Conservation (phyloP, 2,888 invertebrate species). For the Hyles lineata region DNA sequence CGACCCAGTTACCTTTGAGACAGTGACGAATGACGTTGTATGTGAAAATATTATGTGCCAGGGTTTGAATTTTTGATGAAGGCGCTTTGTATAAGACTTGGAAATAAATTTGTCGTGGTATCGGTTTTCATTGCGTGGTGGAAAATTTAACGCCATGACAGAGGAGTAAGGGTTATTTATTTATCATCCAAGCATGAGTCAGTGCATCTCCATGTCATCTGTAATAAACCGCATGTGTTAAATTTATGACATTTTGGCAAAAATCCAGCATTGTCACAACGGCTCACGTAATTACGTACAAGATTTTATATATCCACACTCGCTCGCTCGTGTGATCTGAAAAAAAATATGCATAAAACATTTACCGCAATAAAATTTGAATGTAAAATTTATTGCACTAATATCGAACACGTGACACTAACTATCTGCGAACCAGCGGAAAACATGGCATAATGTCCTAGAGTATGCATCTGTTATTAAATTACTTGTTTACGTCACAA, state of each 20-base stretch:
- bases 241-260: slow-evolving; percentile 52
- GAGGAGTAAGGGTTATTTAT: not conserved
- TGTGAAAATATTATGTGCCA: not conserved
- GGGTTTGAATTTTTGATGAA: not conserved
- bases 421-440: not conserved
- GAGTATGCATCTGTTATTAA: not conserved
- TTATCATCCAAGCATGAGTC: slow-evolving; percentile 7
- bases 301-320: slow-evolving; percentile 42
- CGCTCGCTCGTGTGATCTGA: slow-evolving; percentile 30
- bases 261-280: slow-evolving; percentile 47
- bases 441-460: slow-evolving; percentile 5
- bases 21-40: not conserved
- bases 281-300: slow-evolving; percentile 26
- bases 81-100: not conserved
- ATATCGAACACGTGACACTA: slow-evolving; percentile 16
- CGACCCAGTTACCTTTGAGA: slow-evolving; percentile 15
- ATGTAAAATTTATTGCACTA: slow-evolving; percentile 15
- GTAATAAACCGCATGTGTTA: slow-evolving; percentile 38
- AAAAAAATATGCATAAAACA: slow-evolving; percentile 34
- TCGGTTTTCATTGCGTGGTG: too few species aligned
- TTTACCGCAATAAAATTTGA: slow-evolving; percentile 15
- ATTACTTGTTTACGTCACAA: not conserved
- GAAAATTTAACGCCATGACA: not conserved
- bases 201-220: slow-evolving; percentile 24
- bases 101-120: too few species aligned